Conservation (phyloP, 2,888 invertebrate genomes). For the Eupeodes luniger region DNA sequence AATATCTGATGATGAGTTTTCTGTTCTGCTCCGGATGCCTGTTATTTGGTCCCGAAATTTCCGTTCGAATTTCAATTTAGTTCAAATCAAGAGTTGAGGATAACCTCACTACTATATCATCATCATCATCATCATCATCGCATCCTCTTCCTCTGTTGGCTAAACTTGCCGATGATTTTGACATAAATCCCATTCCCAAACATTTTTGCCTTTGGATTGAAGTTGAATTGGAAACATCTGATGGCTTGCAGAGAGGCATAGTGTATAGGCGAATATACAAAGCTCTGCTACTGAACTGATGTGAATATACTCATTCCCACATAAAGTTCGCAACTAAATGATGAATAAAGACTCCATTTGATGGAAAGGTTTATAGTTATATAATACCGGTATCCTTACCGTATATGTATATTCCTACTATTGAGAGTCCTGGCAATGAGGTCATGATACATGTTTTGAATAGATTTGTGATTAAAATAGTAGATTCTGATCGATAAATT, state of each 20-base stretch:
- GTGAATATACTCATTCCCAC: no score
- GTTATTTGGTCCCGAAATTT: slow-evolving; percentile 58
- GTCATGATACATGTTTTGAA: slow-evolving; percentile 58
- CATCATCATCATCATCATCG: slow-evolving; percentile 15
- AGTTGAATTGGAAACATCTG: slow-evolving; percentile 42
- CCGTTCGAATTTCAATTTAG: slow-evolving; percentile 65
- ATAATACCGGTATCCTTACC: not conserved
- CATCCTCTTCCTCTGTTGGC: slow-evolving; percentile 3
- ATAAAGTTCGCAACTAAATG: not conserved
- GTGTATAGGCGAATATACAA: not conserved
- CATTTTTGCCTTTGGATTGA: slow-evolving; percentile 7
- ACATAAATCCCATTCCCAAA: slow-evolving; percentile 29
- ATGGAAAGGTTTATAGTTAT: not conserved
- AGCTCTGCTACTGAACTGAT: not conserved
- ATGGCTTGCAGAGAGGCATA: slow-evolving; percentile 1
- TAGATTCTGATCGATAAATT: slow-evolving; percentile 64
- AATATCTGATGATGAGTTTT: slow-evolving; percentile 67
- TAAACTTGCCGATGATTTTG: slow-evolving; percentile 54
- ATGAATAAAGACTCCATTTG: slow-evolving; percentile 32
- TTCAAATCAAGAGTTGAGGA: slow-evolving; percentile 52
- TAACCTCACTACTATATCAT: slow-evolving; percentile 18
- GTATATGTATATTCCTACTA: no score
- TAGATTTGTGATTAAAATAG: slow-evolving; percentile 64
- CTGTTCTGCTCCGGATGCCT: slow-evolving; percentile 61
- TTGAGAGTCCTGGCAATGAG: slow-evolving; percentile 37